Evolutionary conservation across 2,888 invertebrate genomes (phyloP).

Genomic region (Catocala sponsa): DNA sequence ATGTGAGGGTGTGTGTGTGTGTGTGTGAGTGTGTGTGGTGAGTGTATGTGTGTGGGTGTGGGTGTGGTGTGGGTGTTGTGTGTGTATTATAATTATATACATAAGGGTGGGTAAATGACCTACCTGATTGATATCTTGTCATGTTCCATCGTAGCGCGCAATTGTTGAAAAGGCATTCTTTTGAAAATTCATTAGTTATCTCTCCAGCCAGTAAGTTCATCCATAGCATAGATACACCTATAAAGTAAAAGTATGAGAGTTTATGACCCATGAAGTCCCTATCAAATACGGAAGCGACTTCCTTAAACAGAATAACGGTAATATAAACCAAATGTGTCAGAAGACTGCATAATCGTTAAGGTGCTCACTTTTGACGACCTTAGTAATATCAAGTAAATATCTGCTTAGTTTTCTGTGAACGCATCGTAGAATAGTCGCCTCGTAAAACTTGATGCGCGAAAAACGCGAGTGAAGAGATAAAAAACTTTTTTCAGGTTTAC

Average conservation of each 20-base stretch:
- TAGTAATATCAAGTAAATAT: constrained; percentile 28
- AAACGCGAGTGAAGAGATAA: constrained; percentile 39
- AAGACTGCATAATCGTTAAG: constrained; percentile 5
- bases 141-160: too few species aligned
- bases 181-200: too few species aligned
- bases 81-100: too few species aligned
- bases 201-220: too few species aligned
- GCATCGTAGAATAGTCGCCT: constrained; percentile 28
- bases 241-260: neutral
- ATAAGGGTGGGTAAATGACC: too few species aligned
- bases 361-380: constrained; percentile 23
- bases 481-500: constrained; percentile 49
- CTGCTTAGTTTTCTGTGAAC: constrained; percentile 44
- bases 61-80: too few species aligned
- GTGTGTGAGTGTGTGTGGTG: too few species aligned
- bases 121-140: too few species aligned
- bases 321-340: constrained; percentile 18
- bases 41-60: too few species aligned
- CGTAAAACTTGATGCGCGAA: constrained; percentile 49
- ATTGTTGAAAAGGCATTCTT: too few species aligned
- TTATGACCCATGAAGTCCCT: constrained; percentile 1
- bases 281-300: constrained; percentile 4
- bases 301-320: constrained; percentile 8
- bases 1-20: too few species aligned
- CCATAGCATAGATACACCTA: neutral